Base-by-base conservation (phyloP, 2,113 vertebrate genomes). In the Mus pahari region DNA sequence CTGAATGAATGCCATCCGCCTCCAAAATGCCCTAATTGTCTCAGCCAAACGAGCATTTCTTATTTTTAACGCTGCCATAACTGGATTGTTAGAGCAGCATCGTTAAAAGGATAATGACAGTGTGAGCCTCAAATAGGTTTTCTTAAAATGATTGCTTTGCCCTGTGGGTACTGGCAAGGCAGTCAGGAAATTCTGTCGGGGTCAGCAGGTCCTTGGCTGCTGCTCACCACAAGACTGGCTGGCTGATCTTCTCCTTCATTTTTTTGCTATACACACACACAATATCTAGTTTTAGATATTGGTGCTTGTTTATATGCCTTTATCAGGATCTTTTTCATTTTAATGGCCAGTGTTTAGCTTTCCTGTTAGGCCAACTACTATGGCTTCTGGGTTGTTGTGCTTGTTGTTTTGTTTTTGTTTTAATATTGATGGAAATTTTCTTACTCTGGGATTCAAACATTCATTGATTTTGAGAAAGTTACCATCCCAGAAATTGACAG, bases 71-170 rank as follows among this genome's bases (percentile, higher is more conserved):
- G 92, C 88, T 95, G 97, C 97, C 96, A 96, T 98, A 97, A 97
- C 97, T 81, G 96, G 96, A 97, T 98, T 97, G 97, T 98, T 97
- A 98, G 98, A 98, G 97, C 96, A 96, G 97, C 94, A 98, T 97
- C 93, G 94, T 96, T 97, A 97, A 97, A 98, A 97, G 97, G 97
- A 97, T 98, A 97, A 98, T 98, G 97, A 98, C 97, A 98, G 97
- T 97, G 95, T 74, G 97, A 97, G 91, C 96, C 97, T 97, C 97
- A 98, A 98, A 98, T 98, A 97, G 96, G 97, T 98, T 97, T 98
- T 97, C 98, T 97, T 97, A 98, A 98, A 98, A 98, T 98, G 98
- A 98, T 98, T 96, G 93, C 92, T 98, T 98, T 97, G 94, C 94
- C 90, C 97, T 92, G 93, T 89, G 96, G 95, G 95, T 50, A 96